Evolutionary conservation across 2,797 vertebrate genomes (phyloP).

Genomic region (Myripristis murdjan): DNA sequence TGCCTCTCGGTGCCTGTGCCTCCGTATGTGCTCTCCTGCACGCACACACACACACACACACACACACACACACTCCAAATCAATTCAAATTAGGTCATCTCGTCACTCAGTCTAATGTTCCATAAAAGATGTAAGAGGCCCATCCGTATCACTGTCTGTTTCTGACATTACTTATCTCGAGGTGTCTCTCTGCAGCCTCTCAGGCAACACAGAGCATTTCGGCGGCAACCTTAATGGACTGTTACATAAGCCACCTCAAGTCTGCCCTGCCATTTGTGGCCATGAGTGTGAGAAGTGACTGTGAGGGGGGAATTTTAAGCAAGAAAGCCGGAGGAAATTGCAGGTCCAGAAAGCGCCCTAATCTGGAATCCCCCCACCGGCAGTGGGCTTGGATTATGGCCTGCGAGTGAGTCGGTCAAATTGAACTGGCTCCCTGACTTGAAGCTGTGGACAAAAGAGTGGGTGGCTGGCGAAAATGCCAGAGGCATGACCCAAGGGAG

Average conservation of each 20-base stretch:
- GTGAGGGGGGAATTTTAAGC: slow-evolving; percentile 58
- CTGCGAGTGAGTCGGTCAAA: slow-evolving; percentile 35
- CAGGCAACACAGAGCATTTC: slow-evolving; percentile 67
- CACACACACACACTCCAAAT: slow-evolving; percentile 70
- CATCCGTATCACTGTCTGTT: slow-evolving; percentile 69
- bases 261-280: slow-evolving; percentile 64
- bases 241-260: slow-evolving; percentile 79
- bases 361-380: slow-evolving; percentile 42
- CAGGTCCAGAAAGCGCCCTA: slow-evolving; percentile 65
- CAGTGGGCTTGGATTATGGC: not conserved
- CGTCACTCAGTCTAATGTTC: slow-evolving; percentile 80
- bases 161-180: slow-evolving; percentile 77
- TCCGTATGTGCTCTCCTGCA: slow-evolving; percentile 55
- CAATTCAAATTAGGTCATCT: slow-evolving; percentile 80
- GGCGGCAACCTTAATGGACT: slow-evolving; percentile 74
- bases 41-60: slow-evolving; percentile 66
- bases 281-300: slow-evolving; percentile 63
- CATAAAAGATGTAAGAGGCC: slow-evolving; percentile 80
- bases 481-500: not conserved
- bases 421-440: slow-evolving; percentile 29
- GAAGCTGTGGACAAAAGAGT: slow-evolving; percentile 36
- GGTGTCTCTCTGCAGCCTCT: slow-evolving; percentile 75
- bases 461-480: slow-evolving; percentile 30
- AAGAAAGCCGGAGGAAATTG: slow-evolving; percentile 67
- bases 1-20: too few species aligned